phyloP scores from a whole-genome alignment of 2,113 vertebrate genomes.

The Peucedramus taeniatus region DNA sequence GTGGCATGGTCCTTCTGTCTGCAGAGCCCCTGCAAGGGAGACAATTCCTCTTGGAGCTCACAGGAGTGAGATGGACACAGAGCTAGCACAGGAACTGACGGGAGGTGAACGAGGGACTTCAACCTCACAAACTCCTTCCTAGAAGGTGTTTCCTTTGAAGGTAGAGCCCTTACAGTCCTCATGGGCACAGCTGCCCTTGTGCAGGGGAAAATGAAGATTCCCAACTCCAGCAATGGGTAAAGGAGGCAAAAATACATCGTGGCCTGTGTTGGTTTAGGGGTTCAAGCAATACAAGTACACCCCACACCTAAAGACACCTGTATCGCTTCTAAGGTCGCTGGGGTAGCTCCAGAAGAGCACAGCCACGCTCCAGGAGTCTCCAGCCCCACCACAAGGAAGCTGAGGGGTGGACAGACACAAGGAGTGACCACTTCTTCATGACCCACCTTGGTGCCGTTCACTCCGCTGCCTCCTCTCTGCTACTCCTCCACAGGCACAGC shows the following conservation, averaged over 20 bases:
- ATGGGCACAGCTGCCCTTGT: background rate
- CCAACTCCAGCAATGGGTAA: background rate
- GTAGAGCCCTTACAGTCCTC: background rate
- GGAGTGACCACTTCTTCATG: background rate
- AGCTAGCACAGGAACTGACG: background rate
- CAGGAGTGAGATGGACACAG: rapidly evolving
- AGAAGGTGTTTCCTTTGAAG: background rate
- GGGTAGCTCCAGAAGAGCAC: background rate
- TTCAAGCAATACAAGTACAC: background rate
- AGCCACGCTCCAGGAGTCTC: background rate
- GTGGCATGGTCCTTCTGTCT: background rate
- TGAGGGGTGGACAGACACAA: background rate
- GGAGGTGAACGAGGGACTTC: rapidly evolving
- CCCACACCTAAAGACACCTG: background rate
- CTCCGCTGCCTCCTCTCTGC: background rate
- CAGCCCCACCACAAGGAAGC: background rate
- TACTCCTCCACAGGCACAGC: constrained; percentile 87
- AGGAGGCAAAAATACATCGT: background rate
- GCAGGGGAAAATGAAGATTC: background rate
- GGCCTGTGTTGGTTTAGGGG: background rate
- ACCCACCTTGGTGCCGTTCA: constrained; percentile 29
- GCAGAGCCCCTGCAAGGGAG: constrained; percentile 45
- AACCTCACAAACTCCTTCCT: background rate
- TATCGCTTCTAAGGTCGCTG: rapidly evolving
- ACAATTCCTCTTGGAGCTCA: background rate